Percentiles rank a stretch among this genome's conserved stretches.
Conservation (phyloP, 2,797 vertebrate genomes). For the Hyperoplus immaculatus region DNA sequence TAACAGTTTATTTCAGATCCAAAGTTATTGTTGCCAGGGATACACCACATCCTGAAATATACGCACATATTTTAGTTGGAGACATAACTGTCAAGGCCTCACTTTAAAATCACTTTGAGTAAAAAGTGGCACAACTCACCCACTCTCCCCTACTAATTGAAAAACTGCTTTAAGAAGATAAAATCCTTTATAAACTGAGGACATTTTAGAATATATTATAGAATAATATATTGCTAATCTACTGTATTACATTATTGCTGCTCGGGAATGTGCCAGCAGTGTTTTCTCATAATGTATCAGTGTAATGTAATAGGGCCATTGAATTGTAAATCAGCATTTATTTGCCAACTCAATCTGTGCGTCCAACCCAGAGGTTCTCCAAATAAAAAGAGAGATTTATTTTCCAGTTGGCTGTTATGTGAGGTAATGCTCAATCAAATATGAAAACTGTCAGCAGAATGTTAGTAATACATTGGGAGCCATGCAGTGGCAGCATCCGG, state of each 20-base stretch:
- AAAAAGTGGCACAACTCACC: too few relatives aligned
- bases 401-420: conserved; percentile 2
- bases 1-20: too few relatives aligned
- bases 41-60: too few relatives aligned
- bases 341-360: conserved; percentile 5
- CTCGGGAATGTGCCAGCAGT: neutral
- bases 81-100: too few relatives aligned
- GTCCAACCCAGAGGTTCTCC: neutral
- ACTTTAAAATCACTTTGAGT: too few relatives aligned
- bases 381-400: conserved; percentile 18
- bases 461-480: neutral
- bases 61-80: too few relatives aligned
- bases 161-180: too few relatives aligned
- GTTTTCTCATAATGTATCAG: conserved; percentile 1
- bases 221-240: too few relatives aligned
- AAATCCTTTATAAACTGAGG: too few relatives aligned
- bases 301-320: neutral
- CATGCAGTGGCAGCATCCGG: neutral
- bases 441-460: conserved; percentile 19
- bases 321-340: neutral
- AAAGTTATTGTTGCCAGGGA: too few relatives aligned
- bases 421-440: conserved; percentile 9
- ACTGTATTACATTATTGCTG: neutral
- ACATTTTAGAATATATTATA: too few relatives aligned
- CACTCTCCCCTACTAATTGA: too few relatives aligned